Evolutionary conservation across 2,888 invertebrate species (phyloP).

Genomic region (Melipona bicolor): DNA sequence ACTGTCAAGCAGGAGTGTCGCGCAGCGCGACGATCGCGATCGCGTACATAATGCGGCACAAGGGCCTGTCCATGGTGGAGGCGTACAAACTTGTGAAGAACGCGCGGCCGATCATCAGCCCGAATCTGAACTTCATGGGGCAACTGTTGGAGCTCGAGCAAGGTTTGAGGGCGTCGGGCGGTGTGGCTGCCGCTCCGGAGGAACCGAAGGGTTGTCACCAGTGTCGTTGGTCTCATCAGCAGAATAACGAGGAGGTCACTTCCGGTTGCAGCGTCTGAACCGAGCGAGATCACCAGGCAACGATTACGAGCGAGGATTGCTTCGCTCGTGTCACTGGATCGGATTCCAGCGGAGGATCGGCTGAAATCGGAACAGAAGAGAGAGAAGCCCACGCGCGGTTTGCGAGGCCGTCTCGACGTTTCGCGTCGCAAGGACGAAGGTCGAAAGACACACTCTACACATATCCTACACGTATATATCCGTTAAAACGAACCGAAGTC

Average conservation of each 20-base stretch:
- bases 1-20: constrained; percentile 98
- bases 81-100: constrained; percentile 95
- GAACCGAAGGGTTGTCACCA: constrained; percentile 83
- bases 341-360: background rate
- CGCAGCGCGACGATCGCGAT: constrained; percentile 97
- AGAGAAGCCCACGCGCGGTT: constrained; percentile 23
- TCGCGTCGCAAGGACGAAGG: constrained; percentile 20
- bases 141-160: constrained; percentile 94
- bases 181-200: constrained; percentile 79
- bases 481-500: constrained; percentile 38
- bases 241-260: constrained; percentile 85
- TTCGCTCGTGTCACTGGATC: background rate
- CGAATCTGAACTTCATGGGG: constrained; percentile 97
- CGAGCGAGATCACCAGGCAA: background rate
- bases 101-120: constrained; percentile 95
- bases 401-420: constrained; percentile 30
- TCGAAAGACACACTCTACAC: constrained; percentile 51
- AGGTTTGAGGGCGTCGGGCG: constrained; percentile 85
- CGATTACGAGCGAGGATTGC: background rate
- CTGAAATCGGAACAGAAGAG: background rate
- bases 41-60: constrained; percentile 96
- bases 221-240: constrained; percentile 86
- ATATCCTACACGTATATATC: constrained; percentile 59
- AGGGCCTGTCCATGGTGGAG: constrained; percentile 92
- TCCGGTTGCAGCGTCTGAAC: constrained; percentile 86